Percentiles rank a stretch among this genome's conserved stretches.
These are phyloP conservation scores for Drosophila nigricruria DNA, from an alignment of 2,888 invertebrate species.

Conservation along the genomic window DNA sequence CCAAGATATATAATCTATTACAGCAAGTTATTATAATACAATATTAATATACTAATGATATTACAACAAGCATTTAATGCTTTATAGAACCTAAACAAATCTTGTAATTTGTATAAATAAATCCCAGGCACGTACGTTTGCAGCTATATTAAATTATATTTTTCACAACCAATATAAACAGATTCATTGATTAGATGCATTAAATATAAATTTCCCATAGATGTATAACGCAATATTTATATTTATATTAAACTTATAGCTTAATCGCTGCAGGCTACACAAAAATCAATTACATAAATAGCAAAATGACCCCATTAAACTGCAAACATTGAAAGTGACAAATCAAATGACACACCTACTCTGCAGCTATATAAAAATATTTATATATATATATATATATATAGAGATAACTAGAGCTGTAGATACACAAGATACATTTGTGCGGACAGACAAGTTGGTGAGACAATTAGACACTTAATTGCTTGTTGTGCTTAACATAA, in stretches of 20 bases:
- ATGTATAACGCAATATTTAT: neutral
- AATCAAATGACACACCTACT: constrained; percentile 19
- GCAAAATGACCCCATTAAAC: constrained; percentile 33
- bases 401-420: constrained; percentile 4
- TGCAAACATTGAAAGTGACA: constrained; percentile 33
- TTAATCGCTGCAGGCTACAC: constrained; percentile 10
- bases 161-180: neutral
- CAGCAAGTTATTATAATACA: no score
- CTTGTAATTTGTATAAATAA: neutral
- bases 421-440: constrained; percentile 28
- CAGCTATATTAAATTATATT: neutral
- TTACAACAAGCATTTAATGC: no score
- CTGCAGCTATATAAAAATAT: neutral
- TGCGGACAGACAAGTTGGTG: constrained; percentile 20
- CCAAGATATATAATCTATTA: no score
- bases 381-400: constrained; percentile 8
- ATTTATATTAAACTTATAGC: neutral
- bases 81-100: no score
- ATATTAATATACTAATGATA: no score
- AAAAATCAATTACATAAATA: constrained; percentile 44
- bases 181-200: neutral
- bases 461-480: constrained; percentile 67
- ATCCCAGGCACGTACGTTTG: neutral
- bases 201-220: neutral
- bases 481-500: constrained; percentile 78